These are phyloP conservation scores for Amphiura filiformis DNA, from an alignment of 35 echinoderm and acorn worm species.

Conservation along the genomic window DNA sequence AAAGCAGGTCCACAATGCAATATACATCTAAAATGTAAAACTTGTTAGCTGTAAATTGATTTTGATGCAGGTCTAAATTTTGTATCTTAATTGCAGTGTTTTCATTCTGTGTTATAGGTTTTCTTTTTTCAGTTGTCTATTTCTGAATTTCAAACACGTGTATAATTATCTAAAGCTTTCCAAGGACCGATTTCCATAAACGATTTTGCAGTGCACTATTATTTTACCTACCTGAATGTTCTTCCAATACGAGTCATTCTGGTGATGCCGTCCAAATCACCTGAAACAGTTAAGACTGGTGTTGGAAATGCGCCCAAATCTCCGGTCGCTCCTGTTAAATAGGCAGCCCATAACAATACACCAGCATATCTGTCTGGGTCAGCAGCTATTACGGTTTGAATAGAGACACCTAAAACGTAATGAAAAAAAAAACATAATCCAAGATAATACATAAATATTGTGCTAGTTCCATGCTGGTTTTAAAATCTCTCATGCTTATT, in stretches of 20 bases:
- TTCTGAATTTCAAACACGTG: too few relatives aligned
- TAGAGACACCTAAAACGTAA: constrained; percentile 25
- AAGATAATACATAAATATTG: background rate
- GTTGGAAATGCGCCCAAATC: constrained; percentile 34
- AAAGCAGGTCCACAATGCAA: too few relatives aligned
- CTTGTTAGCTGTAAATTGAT: too few relatives aligned
- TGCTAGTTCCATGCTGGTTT: background rate
- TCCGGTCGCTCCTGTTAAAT: constrained; percentile 22
- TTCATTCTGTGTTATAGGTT: too few relatives aligned
- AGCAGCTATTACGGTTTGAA: constrained; percentile 13
- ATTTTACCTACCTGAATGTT: constrained; percentile 41
- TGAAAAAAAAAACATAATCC: background rate
- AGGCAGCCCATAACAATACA: constrained; percentile 52
- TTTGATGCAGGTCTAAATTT: too few relatives aligned
- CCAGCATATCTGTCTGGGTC: constrained; percentile 9
- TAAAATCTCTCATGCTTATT: background rate
- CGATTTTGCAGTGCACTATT: too few relatives aligned
- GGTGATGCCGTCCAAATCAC: constrained; percentile 49
- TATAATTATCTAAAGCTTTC: too few relatives aligned
- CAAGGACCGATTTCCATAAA: too few relatives aligned
- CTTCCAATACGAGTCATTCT: constrained; percentile 37
- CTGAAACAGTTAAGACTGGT: constrained; percentile 37
- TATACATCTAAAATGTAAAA: too few relatives aligned
- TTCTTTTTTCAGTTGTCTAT: too few relatives aligned
- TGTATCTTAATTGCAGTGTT: too few relatives aligned